Conservation (phyloP, 1,140 invertebrate genomes). For the Dinoponera quadriceps region DNA sequence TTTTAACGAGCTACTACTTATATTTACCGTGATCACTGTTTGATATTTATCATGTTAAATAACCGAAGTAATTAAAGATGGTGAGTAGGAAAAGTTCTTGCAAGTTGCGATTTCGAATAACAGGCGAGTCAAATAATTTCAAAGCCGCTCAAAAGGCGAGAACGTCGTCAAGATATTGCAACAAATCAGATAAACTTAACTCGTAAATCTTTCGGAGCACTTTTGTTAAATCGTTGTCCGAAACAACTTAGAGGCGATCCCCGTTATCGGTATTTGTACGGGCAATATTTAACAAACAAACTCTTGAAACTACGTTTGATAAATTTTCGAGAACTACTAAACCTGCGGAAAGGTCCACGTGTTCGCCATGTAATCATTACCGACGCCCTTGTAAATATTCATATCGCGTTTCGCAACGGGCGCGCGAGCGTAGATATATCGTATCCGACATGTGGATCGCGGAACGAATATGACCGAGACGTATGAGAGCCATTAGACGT, state of each 20-base stretch:
- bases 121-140: slow-evolving; percentile 16
- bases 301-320: neutral
- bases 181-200: too few species aligned
- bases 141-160: neutral
- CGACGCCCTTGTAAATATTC: slow-evolving; percentile 68
- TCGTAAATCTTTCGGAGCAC: too few species aligned
- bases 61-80: slow-evolving; percentile 14
- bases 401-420: slow-evolving; percentile 64
- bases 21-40: slow-evolving; percentile 19
- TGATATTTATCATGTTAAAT: slow-evolving; percentile 39
- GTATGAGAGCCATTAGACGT: slow-evolving; percentile 68
- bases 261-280: too few species aligned
- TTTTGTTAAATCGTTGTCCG: too few species aligned
- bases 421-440: slow-evolving; percentile 44
- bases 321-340: slow-evolving; percentile 17
- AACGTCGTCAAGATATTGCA: neutral
- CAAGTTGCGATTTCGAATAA: neutral
- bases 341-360: slow-evolving; percentile 19
- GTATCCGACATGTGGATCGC: slow-evolving; percentile 60
- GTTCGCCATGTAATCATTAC: slow-evolving; percentile 51
- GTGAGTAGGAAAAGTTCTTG: neutral
- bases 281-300: too few species aligned
- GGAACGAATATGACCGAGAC: slow-evolving; percentile 66
- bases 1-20: slow-evolving; percentile 43
- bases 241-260: too few species aligned